Conservation (phyloP, 2,888 invertebrate species). For the Tetropium fuscum region DNA sequence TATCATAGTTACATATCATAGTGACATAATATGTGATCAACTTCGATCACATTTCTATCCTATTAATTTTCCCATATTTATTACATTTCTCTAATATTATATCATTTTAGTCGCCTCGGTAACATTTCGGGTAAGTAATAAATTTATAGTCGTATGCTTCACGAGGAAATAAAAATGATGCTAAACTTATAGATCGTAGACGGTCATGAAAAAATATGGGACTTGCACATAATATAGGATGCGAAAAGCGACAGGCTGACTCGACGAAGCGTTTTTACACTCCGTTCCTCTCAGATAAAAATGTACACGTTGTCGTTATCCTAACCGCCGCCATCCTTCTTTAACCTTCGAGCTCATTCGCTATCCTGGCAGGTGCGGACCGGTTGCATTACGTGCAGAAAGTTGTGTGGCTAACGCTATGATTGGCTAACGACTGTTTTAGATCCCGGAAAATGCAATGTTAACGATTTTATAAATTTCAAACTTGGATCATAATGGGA, state of each 20-base stretch:
- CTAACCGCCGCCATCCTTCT: conserved; percentile 19
- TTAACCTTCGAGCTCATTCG: background rate
- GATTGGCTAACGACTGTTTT: conserved; percentile 14
- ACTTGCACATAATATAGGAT: conserved; percentile 39
- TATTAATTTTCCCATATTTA: too few species aligned
- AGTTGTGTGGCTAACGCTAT: conserved; percentile 8
- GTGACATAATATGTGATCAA: too few species aligned
- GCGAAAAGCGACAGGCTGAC: conserved; percentile 41
- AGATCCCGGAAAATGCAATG: conserved; percentile 14
- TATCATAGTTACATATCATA: too few species aligned
- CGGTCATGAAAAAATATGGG: conserved; percentile 31
- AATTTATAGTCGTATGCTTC: too few species aligned
- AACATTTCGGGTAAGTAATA: too few species aligned
- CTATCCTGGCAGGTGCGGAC: conserved; percentile 4
- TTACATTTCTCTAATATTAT: too few species aligned
- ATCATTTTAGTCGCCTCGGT: too few species aligned
- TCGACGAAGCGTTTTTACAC: conserved; percentile 42
- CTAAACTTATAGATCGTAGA: background rate
- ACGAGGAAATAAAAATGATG: background rate
- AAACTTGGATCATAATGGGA: background rate
- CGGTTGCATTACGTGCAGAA: conserved; percentile 23
- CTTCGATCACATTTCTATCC: too few species aligned
- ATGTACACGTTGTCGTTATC: conserved; percentile 40
- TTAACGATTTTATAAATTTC: conserved; percentile 17
- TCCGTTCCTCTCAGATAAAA: conserved; percentile 39